phyloP scores from a whole-genome alignment of 2,888 invertebrate genomes.

The Eurytoma adleriae region DNA sequence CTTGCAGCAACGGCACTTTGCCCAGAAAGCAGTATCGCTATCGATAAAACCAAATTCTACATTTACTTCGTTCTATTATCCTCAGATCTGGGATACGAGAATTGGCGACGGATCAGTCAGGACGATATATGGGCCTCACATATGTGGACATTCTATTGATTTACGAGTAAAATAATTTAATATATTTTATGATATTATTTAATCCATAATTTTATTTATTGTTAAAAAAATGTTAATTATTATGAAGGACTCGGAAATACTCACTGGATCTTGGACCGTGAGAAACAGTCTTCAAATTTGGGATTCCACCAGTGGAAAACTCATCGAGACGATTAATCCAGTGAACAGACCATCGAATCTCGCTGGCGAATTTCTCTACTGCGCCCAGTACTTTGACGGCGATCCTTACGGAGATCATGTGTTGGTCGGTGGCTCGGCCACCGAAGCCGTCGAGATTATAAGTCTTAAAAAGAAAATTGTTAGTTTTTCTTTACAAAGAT shows the following conservation, averaged over 20 bases:
- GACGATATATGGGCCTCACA: conserved; percentile 79
- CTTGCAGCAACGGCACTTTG: neutral
- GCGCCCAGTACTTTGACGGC: conserved; percentile 77
- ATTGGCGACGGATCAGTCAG: conserved; percentile 77
- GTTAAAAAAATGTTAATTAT: conserved; percentile 2
- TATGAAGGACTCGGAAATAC: conserved; percentile 76
- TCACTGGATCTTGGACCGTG: conserved; percentile 80
- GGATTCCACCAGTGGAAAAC: conserved; percentile 78
- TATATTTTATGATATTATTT: conserved; percentile 3
- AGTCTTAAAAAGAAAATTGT: conserved; percentile 65
- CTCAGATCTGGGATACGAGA: conserved; percentile 80
- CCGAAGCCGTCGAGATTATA: conserved; percentile 71
- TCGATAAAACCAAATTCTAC: conserved; percentile 13
- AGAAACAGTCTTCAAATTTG: conserved; percentile 78
- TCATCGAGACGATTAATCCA: conserved; percentile 76
- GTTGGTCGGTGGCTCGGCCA: conserved; percentile 71
- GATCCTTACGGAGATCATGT: conserved; percentile 68
- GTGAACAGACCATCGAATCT: conserved; percentile 78
- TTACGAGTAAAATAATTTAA: conserved; percentile 76
- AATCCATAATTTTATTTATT: neutral
- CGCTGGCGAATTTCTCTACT: conserved; percentile 80
- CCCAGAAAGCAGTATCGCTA: neutral
- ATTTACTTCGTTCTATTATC: neutral
- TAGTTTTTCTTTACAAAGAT: conserved; percentile 3
- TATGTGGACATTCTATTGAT: conserved; percentile 80